phyloP scores from a whole-genome alignment of 1,140 invertebrate genomes.

The Hyles euphorbiae region DNA sequence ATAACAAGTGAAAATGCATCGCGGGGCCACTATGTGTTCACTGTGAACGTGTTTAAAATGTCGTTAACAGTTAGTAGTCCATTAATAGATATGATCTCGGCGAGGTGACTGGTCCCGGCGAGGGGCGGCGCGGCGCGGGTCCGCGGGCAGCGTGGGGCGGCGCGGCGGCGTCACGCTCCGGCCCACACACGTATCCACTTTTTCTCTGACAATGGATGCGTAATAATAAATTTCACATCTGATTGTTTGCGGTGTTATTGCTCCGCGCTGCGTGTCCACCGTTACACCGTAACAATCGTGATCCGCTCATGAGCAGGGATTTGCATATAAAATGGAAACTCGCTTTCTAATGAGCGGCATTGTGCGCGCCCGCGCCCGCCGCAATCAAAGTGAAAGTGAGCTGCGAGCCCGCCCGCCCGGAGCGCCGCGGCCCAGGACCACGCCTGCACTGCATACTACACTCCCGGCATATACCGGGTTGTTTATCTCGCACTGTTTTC shows the following conservation, averaged over 20 bases:
- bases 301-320: slow-evolving; percentile 33
- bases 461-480: not conserved
- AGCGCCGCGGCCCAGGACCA: not conserved
- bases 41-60: too few relatives aligned
- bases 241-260: slow-evolving; percentile 1
- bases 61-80: too few relatives aligned
- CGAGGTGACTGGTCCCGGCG: too few relatives aligned
- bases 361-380: slow-evolving; percentile 17
- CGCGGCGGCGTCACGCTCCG: not conserved
- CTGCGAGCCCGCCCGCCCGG: slow-evolving; percentile 26
- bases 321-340: slow-evolving; percentile 49
- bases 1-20: too few relatives aligned
- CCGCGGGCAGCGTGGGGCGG: too few relatives aligned
- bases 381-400: slow-evolving; percentile 49
- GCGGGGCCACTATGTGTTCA: too few relatives aligned
- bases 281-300: slow-evolving; percentile 30
- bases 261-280: slow-evolving; percentile 3
- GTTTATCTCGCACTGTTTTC: not conserved
- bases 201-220: not conserved
- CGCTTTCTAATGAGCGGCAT: slow-evolving; percentile 54
- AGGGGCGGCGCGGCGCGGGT: too few relatives aligned
- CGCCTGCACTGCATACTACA: not conserved
- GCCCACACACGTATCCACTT: not conserved
- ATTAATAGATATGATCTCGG: too few relatives aligned
- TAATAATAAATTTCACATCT: slow-evolving; percentile 1